These are phyloP conservation scores for Artemia franciscana DNA, from an alignment of 1,140 invertebrate genomes.

Conservation along the genomic window DNA sequence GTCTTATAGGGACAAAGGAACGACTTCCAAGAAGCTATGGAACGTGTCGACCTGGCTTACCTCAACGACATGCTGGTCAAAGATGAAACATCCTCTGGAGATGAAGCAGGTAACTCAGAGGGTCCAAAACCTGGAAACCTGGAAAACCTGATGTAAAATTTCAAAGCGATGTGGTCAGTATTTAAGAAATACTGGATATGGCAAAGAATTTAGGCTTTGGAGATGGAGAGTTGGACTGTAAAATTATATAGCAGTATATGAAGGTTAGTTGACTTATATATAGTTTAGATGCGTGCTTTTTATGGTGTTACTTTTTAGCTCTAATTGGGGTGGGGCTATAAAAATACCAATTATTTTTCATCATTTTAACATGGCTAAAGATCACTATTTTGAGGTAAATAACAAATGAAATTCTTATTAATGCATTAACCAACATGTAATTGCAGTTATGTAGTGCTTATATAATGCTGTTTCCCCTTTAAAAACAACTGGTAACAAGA, in stretches of 20 bases:
- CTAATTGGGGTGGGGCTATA: too few species aligned
- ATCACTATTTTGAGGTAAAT: too few species aligned
- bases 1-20: constrained; percentile 59
- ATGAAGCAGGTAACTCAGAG: constrained; percentile 27
- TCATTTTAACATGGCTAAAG: too few species aligned
- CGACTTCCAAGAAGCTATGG: constrained; percentile 96
- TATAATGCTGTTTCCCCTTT: too few species aligned
- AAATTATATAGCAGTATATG: constrained; percentile 59
- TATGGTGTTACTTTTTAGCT: too few species aligned
- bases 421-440: too few species aligned
- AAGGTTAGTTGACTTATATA: constrained; percentile 31
- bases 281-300: too few species aligned
- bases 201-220: constrained; percentile 44
- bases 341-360: too few species aligned
- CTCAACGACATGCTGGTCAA: constrained; percentile 35
- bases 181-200: constrained; percentile 70
- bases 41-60: constrained; percentile 88
- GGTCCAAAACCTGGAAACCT: constrained; percentile 1
- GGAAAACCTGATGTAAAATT: constrained; percentile 22
- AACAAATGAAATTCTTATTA: too few species aligned
- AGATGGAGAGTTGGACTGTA: constrained; percentile 57
- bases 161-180: constrained; percentile 53
- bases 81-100: constrained; percentile 18
- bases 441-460: too few species aligned
- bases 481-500: too few species aligned